A percentile compares a stretch with the other conserved stretches of the same genome.
Conservation (phyloP, 2,113 vertebrate species). For the Carassius carassius region DNA sequence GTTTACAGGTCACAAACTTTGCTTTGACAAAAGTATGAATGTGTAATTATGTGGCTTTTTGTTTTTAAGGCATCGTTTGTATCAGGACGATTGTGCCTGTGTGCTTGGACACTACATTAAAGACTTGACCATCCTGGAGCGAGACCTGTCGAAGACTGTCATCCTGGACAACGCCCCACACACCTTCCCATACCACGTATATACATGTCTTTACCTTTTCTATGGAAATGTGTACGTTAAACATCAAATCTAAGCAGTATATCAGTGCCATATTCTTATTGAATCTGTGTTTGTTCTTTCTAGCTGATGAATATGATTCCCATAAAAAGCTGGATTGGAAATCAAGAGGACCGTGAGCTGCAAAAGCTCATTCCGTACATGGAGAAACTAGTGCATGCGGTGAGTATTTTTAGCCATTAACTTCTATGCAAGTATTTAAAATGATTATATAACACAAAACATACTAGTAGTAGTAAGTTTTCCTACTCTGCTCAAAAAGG, state of each 20-base stretch:
- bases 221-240: background rate
- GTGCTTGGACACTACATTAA: constrained; percentile 82
- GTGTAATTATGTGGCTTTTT: background rate
- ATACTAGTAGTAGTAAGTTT: background rate
- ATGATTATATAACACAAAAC: background rate
- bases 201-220: constrained; percentile 33
- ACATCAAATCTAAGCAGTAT: background rate
- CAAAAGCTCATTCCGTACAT: constrained; percentile 73
- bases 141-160: constrained; percentile 78
- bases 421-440: background rate
- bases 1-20: background rate
- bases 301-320: constrained; percentile 80
- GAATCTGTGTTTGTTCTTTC: constrained; percentile 17
- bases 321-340: constrained; percentile 76
- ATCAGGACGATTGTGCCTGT: constrained; percentile 79
- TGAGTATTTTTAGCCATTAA: constrained; percentile 59
- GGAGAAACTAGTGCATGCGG: constrained; percentile 71
- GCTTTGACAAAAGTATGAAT: background rate
- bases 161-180: constrained; percentile 79
- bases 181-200: constrained; percentile 80
- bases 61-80: constrained; percentile 73
- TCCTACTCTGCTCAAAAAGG: background rate
- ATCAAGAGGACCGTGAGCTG: constrained; percentile 74
- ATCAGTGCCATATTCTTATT: background rate
- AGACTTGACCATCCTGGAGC: constrained; percentile 75